Evolutionary conservation across 2,797 vertebrate species (phyloP), one percentile per base, ranked within the genome.

Genomic region (Chloroceryle amazona): DNA sequence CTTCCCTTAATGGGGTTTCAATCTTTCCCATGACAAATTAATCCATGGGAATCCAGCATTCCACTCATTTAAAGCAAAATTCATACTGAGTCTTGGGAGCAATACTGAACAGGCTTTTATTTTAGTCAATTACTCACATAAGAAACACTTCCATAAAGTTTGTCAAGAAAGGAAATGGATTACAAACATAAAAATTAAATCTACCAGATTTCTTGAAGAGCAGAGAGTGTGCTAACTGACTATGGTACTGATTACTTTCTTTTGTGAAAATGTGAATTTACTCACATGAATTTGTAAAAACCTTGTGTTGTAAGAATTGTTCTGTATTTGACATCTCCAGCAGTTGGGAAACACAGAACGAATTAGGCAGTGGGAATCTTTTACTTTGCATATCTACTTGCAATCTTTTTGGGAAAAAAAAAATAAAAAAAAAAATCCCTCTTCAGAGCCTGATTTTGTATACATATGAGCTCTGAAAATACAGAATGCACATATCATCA

Each of bases 121-220:
- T 94, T 79, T 54, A 58, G 78, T 41, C 14, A 73, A 10, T 54
- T 91, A 79, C 74, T 91, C 46, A 68, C 66, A 31, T 51, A 73
- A 46, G 49, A 93, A 92, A 81, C 60, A 79, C 25, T 84, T 75
- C 37, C 35, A 66, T 80, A 62, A 84, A 58, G 14, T 86, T 85
- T 75, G 47, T 90, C 44, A 86, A 89, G 61, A 95, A 73, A 60
- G 76, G 23, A 86, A 92, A 78, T 57, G 80, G 67, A 92, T n/a
- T 66, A 55, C 22, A 85, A 95, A 85, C 28, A 60, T 52, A 37
- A 86, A 96, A 88, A 89, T 89, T 22, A 74, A 71, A 84, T 47
- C 39, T 60, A 84, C 17, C 11, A 47, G 67, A 42, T 89, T 93
- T 86, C 47, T 74, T 81, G 42, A 33, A 44, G 13, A 57, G 16